Base-by-base conservation (phyloP, 2,113 vertebrate genomes). In the Ameiurus melas region DNA sequence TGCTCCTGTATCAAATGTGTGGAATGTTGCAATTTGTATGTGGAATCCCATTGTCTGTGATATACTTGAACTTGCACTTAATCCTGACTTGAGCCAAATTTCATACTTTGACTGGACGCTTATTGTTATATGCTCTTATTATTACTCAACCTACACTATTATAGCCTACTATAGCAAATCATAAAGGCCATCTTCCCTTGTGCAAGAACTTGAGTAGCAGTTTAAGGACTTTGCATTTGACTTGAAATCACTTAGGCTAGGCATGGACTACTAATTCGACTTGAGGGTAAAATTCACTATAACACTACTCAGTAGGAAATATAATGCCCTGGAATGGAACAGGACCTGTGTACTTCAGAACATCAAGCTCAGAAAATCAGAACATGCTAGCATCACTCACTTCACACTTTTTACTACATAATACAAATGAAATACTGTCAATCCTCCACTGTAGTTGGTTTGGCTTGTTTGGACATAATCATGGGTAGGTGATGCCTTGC, bases 401-500 rank as follows among this genome's bases (percentile, higher is more conserved):
- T 25, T 47, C 75, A 53, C 25, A 78, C 43, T 2, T 12, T 78
- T 53, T 53, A 53, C 25, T 53, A n/a, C 43, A 6, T 30, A 30
- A 57, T 55, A n/a, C 51, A 30, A 55, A 57, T 86, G 2, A 20
- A 62, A 73, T 53, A 25, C 68, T 83, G 39, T 79, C 71, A 75
- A 75, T 10, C 1, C 4, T 78, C 4, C 12, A n/a, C 51, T 80
- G 30, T 77, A 92, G 88, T 91, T 95, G 92, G 93, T 95, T 90
- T 81, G 30, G 55, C 77, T 92, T 85, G 89, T 90, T 90, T 90
- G 93, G 92, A 92, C 93, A 92, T 95, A 94, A 93, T 95, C 94
- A 93, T 92, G 90, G 95, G 94, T 94, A 93, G 93, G 95, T 94
- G 94, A 95, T 94, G 93, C 94, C 92, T 93, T 94, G 93, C 93